Evolutionary conservation across 2,113 vertebrate genomes (phyloP).

Genomic region (Antechinus stuartii): DNA sequence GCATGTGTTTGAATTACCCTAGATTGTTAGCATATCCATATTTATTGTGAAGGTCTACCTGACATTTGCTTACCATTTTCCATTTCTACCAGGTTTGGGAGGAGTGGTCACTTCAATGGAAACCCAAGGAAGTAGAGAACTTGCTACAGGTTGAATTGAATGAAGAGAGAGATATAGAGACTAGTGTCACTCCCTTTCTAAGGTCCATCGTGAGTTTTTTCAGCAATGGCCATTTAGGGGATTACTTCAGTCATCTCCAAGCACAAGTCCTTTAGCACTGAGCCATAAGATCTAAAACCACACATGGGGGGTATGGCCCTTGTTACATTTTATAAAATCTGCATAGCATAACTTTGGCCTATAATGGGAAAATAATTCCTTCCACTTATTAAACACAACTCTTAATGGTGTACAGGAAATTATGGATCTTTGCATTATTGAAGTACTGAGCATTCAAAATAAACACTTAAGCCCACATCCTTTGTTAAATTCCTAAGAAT

Average conservation of each 20-base stretch:
- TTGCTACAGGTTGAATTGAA: background rate
- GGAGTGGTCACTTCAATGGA: background rate
- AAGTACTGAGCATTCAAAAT: background rate
- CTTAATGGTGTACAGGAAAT: background rate
- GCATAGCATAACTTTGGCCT: background rate
- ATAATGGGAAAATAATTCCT: background rate
- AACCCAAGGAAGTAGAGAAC: background rate
- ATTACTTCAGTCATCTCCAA: background rate
- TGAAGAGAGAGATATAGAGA: background rate
- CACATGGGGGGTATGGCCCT: background rate
- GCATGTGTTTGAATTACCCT: background rate
- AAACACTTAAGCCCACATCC: background rate
- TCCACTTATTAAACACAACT: background rate
- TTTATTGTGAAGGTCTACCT: background rate
- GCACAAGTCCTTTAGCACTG: background rate
- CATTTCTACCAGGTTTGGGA: background rate
- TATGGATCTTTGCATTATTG: background rate
- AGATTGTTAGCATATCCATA: background rate
- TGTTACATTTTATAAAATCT: background rate
- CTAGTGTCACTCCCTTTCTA: background rate
- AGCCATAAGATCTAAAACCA: background rate
- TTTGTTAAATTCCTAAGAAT: background rate
- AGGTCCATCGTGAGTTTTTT: background rate
- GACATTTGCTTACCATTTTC: background rate
- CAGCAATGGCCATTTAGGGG: background rate